Percentiles rank a stretch among this genome's conserved stretches.
Conservation (phyloP, 2,113 vertebrate genomes). For the Chitala chitala region DNA sequence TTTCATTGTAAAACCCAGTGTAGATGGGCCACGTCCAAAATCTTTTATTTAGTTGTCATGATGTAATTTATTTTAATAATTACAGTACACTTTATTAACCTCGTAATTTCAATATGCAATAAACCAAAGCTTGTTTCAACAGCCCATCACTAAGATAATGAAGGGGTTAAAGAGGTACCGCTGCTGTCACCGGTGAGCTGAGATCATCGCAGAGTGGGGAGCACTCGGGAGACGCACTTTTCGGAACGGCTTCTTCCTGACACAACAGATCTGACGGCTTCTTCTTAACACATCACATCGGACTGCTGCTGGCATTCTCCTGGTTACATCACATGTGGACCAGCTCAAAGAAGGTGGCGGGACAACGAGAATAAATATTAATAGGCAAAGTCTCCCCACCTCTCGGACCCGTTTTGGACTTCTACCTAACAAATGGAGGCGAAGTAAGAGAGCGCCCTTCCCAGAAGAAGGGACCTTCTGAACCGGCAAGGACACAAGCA, state of each 20-base stretch:
- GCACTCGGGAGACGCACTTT: conserved; percentile 30
- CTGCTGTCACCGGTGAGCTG: conserved; percentile 44
- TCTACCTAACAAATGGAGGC: conserved; percentile 37
- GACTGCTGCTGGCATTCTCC: neutral
- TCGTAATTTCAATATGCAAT: too few species aligned
- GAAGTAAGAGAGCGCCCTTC: conserved; percentile 28
- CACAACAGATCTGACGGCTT: too few species aligned
- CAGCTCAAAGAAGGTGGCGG: neutral
- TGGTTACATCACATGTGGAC: too few species aligned
- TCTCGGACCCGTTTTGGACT: conserved; percentile 37
- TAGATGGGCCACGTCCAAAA: too few species aligned
- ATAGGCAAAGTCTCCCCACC: conserved; percentile 37
- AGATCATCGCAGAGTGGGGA: conserved; percentile 53
- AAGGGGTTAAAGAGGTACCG: conserved; percentile 65
- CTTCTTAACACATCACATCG: neutral
- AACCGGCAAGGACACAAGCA: conserved; percentile 27
- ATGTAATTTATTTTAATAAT: neutral
- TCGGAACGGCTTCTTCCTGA: too few species aligned
- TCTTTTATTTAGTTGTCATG: too few species aligned
- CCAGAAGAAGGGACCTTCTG: conserved; percentile 32
- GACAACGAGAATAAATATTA: neutral
- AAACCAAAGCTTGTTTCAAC: too few species aligned
- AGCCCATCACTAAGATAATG: conserved; percentile 7
- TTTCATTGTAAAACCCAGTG: neutral
- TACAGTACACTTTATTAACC: neutral